A percentile compares a stretch with the other conserved stretches of the same genome.
Evolutionary conservation across 2,797 vertebrate species (phyloP).

Genomic region (Psittacula derbiana): DNA sequence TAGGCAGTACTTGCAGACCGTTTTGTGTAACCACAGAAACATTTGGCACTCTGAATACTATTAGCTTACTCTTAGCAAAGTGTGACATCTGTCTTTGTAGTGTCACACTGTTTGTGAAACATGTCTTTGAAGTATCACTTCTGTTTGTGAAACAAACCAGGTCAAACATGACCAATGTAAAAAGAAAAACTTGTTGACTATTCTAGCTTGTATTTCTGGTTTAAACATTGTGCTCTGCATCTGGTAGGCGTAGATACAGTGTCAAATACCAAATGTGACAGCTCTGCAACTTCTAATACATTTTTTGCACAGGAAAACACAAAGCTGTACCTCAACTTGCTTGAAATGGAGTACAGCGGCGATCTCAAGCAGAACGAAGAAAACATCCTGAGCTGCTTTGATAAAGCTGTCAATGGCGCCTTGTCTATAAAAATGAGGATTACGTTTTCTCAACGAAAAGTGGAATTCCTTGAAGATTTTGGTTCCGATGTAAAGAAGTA

Average conservation of each 20-base stretch:
- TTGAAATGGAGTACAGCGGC: slow-evolving; percentile 93
- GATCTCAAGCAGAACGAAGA: slow-evolving; percentile 91
- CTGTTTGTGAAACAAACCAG: background rate
- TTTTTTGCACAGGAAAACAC: slow-evolving; percentile 83
- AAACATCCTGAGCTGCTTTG: slow-evolving; percentile 91
- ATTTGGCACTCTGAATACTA: background rate
- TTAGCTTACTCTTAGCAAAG: background rate
- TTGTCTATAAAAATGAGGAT: slow-evolving; percentile 89
- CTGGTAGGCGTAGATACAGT: background rate
- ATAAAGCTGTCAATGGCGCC: slow-evolving; percentile 86
- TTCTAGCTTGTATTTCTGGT: background rate
- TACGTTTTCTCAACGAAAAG: slow-evolving; percentile 94
- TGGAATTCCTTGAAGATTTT: slow-evolving; percentile 98
- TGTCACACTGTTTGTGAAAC: background rate
- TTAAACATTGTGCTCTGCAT: background rate
- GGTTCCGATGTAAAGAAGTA: slow-evolving; percentile 92
- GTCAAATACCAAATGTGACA: rapidly evolving
- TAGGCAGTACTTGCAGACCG: rapidly evolving
- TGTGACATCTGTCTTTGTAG: background rate
- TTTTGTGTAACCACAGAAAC: background rate
- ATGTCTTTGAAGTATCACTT: background rate
- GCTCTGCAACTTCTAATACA: background rate
- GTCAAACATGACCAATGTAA: background rate
- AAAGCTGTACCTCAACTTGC: slow-evolving; percentile 93
- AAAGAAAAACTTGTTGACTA: background rate